phyloP scores from a whole-genome alignment of 2,888 invertebrate species.

The Pollenia griseotomentosa region DNA sequence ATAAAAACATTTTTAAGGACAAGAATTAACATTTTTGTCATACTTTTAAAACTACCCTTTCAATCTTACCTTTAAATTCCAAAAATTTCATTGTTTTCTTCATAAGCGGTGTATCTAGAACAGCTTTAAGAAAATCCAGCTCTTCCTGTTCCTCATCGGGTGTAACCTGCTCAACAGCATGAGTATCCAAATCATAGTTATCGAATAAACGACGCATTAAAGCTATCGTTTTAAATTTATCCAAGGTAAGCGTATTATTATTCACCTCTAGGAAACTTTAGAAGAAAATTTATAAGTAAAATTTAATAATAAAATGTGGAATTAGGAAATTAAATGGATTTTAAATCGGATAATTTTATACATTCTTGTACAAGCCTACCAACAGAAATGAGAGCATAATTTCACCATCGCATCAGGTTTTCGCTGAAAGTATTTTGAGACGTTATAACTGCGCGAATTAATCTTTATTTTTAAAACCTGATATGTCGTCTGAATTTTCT shows the following conservation, averaged over 20 bases:
- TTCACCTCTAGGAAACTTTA: slow-evolving; percentile 78
- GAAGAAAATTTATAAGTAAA: neutral
- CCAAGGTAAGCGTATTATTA: slow-evolving; percentile 75
- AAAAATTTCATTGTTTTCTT: slow-evolving; percentile 79
- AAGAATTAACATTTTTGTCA: neutral
- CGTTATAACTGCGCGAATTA: too few species aligned
- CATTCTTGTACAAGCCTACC: too few species aligned
- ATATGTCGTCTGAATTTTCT: too few species aligned
- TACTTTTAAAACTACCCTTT: too few species aligned
- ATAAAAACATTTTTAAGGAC: too few species aligned
- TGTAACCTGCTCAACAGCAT: slow-evolving; percentile 75
- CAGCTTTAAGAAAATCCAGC: slow-evolving; percentile 78
- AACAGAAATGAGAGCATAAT: too few species aligned
- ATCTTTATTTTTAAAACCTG: too few species aligned
- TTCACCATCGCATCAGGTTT: too few species aligned
- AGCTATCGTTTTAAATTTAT: slow-evolving; percentile 74
- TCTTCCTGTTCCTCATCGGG: slow-evolving; percentile 78
- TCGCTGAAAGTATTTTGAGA: too few species aligned
- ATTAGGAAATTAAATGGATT: too few species aligned
- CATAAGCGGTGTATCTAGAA: slow-evolving; percentile 79
- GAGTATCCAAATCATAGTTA: slow-evolving; percentile 79
- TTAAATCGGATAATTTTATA: too few species aligned
- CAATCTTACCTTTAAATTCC: slow-evolving; percentile 72
- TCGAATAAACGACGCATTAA: slow-evolving; percentile 79
- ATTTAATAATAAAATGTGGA: neutral